Evolutionary conservation across 2,113 vertebrate genomes (phyloP).

Genomic region (Fregetta grallaria): DNA sequence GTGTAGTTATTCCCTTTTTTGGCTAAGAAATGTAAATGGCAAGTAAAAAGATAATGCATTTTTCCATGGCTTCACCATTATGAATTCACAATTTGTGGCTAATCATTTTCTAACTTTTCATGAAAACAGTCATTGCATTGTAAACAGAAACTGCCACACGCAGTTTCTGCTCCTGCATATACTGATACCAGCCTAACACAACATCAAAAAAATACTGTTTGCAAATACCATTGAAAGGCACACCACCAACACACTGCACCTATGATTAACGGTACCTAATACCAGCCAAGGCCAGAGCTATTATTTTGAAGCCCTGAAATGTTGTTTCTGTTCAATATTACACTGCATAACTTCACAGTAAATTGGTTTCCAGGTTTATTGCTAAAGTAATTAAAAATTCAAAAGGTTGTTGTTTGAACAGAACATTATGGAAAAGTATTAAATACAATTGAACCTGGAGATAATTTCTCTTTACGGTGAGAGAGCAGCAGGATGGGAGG

Average conservation of each 20-base stretch:
- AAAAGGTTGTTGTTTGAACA: constrained; percentile 23
- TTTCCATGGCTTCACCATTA: neutral
- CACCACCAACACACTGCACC: neutral
- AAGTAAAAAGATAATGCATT: neutral
- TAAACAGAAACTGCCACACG: neutral
- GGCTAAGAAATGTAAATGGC: neutral
- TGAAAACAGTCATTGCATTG: neutral
- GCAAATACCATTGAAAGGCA: neutral
- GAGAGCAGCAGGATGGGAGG: neutral
- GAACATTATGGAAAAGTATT: constrained; percentile 9
- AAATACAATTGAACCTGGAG: neutral
- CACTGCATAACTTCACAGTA: neutral
- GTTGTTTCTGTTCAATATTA: constrained; percentile 19
- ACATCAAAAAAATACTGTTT: neutral
- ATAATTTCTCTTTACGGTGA: neutral
- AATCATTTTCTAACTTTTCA: neutral
- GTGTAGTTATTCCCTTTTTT: neutral
- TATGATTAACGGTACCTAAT: neutral
- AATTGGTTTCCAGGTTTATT: constrained; percentile 42
- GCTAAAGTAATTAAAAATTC: constrained; percentile 47
- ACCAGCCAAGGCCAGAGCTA: neutral
- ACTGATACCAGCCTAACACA: neutral
- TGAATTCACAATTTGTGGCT: neutral
- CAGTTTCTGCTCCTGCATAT: neutral
- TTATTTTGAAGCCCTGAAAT: neutral